Evolutionary conservation across 2,888 invertebrate genomes (phyloP), one percentile per base, ranked within the genome.

Genomic region (Diachrysia chrysitis): DNA sequence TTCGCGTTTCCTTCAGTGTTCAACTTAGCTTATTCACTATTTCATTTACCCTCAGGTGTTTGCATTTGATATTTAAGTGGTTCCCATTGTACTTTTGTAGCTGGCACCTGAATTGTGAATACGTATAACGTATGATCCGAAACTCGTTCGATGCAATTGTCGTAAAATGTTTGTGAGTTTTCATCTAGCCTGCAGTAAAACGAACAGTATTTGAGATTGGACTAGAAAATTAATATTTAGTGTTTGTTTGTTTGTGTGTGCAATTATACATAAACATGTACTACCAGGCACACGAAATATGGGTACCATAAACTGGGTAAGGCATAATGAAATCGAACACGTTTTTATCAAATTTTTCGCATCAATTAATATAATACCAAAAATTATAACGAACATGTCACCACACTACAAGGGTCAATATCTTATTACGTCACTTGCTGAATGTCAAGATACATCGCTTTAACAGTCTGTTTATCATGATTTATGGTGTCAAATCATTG

Each of bases 101-200:
- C 19, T 17, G 19, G 17, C 48, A 21, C 19, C 12, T 51, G 48
- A 51, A 51, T 19, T 51, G 48, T 51, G 19, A 51, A 21, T 51
- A 21, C 48, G 21, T 3, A 10, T 48, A 19, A 48, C 19, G 48
- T 48, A 19, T 48, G 21, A 51, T 21, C 21, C 19, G 19, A 21
- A 51, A 21, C 48, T 21, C 21, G 19, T 51, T 51, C 21, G 48
- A 51, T 51, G 48, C 48, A 48, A 48, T 48, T 48, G 19, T 48
- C 48, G 42, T 42, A 42, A 42, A 42, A 42, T 42, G n/a, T 42
- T 42, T 42, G 42, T 42, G 42, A 42, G n/a, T 37, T 37, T 37
- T 37, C 37, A 16, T n/a, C 42, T 42, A 1, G 42, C 4, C n/a
- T 42, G 32, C 5, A 14, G 37, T 42, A 7, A 16, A 42, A 37